phyloP scores from a whole-genome alignment of 2,113 vertebrate genomes.

The Tetraodon nigroviridis region DNA sequence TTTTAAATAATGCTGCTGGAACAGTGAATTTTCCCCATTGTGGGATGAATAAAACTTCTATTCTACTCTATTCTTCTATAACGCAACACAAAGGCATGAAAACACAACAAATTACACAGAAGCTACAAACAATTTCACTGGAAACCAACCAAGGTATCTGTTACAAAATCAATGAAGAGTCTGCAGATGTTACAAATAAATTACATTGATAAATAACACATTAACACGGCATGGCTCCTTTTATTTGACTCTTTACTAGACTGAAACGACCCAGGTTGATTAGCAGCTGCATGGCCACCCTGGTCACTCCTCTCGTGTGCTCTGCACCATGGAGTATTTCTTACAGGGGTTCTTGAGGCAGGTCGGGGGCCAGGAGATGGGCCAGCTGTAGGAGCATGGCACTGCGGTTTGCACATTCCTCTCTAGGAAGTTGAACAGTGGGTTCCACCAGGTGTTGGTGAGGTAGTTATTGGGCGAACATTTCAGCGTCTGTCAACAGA shows the following conservation, averaged over 20 bases:
- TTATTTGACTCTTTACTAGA: conserved; percentile 16
- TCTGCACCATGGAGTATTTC: conserved; percentile 95
- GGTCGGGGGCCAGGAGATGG: conserved; percentile 87
- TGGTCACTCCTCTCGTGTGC: conserved; percentile 70
- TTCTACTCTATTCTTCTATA: too few relatives aligned
- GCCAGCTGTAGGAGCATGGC: conserved; percentile 92
- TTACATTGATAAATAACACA: conserved; percentile 40
- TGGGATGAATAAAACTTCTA: too few relatives aligned
- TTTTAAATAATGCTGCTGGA: too few relatives aligned
- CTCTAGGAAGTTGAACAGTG: conserved; percentile 93
- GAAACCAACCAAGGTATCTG: conserved; percentile 18
- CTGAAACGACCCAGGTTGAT: conserved; percentile 2
- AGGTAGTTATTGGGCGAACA: conserved; percentile 91
- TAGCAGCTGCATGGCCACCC: conserved; percentile 4
- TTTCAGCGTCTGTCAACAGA: conserved; percentile 80
- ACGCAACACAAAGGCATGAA: conserved; percentile 2
- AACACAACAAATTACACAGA: conserved; percentile 21
- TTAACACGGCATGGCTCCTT: conserved; percentile 31
- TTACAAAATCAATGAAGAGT: conserved; percentile 12
- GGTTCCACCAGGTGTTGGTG: conserved; percentile 96
- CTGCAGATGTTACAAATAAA: conserved; percentile 47
- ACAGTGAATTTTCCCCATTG: too few relatives aligned
- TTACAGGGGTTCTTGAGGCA: conserved; percentile 96
- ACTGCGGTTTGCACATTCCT: conserved; percentile 90
- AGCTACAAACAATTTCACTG: conserved; percentile 15